A percentile compares a stretch with the other conserved stretches of the same genome.
Evolutionary conservation across 2,113 vertebrate species (phyloP).

Genomic region (Rhea americana): DNA sequence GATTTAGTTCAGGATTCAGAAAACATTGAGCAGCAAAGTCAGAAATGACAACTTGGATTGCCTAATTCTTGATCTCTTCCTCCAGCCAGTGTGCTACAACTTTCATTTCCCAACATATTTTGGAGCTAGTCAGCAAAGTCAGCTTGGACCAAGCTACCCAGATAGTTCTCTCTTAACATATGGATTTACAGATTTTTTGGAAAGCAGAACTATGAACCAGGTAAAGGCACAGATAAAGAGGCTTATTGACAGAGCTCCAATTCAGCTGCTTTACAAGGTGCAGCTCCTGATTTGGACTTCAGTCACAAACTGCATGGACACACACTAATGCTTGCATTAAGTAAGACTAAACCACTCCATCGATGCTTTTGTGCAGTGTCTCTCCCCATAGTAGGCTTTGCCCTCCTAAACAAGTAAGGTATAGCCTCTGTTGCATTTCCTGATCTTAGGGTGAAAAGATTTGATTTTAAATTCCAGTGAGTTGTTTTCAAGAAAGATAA

Average conservation of each 20-base stretch:
- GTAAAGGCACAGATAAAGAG: not conserved
- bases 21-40: not conserved
- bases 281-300: not conserved
- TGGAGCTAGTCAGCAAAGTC: too few species aligned
- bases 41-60: not conserved
- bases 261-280: not conserved
- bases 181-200: not conserved
- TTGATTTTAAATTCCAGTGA: not conserved
- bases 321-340: not conserved
- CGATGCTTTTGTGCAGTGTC: accelerated
- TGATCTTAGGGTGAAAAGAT: not conserved
- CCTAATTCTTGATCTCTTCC: not conserved
- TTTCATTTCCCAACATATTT: not conserved
- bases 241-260: not conserved
- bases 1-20: not conserved
- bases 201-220: not conserved
- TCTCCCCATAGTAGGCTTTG: not conserved
- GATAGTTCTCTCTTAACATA: not conserved
- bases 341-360: not conserved
- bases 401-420: not conserved
- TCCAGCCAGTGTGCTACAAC: not conserved
- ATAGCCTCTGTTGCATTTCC: not conserved
- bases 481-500: not conserved
- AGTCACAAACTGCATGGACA: not conserved
- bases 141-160: not conserved